Evolutionary conservation across 92 coral and sea anemone genomes (phyloP), one percentile per base, ranked within the genome.

Genomic region (Actinostola sp.): DNA sequence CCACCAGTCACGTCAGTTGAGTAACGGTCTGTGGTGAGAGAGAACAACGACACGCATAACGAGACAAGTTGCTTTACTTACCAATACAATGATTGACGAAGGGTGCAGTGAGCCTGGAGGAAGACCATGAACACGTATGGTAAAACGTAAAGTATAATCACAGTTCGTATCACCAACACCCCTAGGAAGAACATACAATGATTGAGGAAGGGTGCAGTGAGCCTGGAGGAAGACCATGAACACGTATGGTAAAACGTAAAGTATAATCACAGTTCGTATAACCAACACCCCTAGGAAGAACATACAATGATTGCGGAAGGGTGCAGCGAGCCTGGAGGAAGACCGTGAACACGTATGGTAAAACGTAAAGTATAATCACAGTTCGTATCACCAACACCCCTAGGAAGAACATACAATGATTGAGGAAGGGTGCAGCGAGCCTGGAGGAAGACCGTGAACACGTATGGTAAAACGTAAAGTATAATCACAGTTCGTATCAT

Each of bases 211-310:
- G 97, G 69, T 90, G 65, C 54, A 90, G 59, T 13, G 97, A 90
- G 41, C 97, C 97, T 33, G 91, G 86, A 1, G 97, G 97, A 30
- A 90, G 82, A 27, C 97, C 97, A 49, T 90, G 97, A 44, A 90
- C 77, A 16, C 97, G 89, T 36, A 90, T 87, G 1, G 87, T 55
- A 61, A 90, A 90, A 30, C 86, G 89, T 43, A 72, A 20, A 1
- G 97, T 90, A 63, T 79, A 82, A 43, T 87, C 89, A 58, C 97
- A 90, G 82, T 87, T 90, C 23, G 92, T 81, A 19, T 71, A 53
- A 21, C 73, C 82, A 15, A 78, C 87, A 48, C 70, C 92, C 34
- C 63, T 55, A 55, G 44, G n/a, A n/a, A n/a, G n/a, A n/a, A n/a
- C n/a, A 63, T 0, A 90, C 97, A 66, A 90, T 87, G 12, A 90